Base-by-base conservation (phyloP, 2,797 vertebrate genomes). In the Ispidina picta region DNA sequence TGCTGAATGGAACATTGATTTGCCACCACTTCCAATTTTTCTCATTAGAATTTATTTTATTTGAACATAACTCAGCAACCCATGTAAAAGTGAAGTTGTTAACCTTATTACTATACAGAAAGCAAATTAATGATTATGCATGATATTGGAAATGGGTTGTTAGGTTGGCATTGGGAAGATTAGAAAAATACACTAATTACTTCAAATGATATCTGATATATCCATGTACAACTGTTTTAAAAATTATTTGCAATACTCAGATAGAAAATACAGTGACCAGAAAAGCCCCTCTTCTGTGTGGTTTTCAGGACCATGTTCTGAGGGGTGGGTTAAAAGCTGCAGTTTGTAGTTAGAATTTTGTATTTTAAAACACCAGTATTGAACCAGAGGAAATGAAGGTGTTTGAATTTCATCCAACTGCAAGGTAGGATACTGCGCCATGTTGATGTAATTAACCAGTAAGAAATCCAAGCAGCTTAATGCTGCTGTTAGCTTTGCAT, bases 41-140 rank as follows among this genome's bases (percentile, higher is more conserved):
- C 97, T 98, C 97, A 97, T 98, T 98, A 98, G 97, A 97, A 97
- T 96, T 96, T 98, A 97, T 94, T 98, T 97, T 97, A 95, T 98
- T 97, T 98, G 97, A 97, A 96, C 97, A 95, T 97, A 97, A 97
- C 96, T 94, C 97, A 97, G 96, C 96, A 97, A 96, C 89, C 96
- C 95, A 18, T 97, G 97, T 97, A 98, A 97, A 97, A 96, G 95
- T 28, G 73, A 97, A 94, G 92, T 91, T 96, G 96, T 97, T 98
- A 98, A 98, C 98, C 97, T 96, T 97, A 97, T 98, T 98, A 98
- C 96, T 97, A 95, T 97, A 98, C 93, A 93, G 96, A 97, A 98
- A 98, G 97, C 97, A 98, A 98, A 97, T 97, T 97, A 98, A 97
- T 98, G 97, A 97, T 96, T 98, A 98, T 98, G 97, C 97, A 98